Evolutionary conservation across 2,113 vertebrate genomes (phyloP).

Genomic region (Sisor rabdophorus): DNA sequence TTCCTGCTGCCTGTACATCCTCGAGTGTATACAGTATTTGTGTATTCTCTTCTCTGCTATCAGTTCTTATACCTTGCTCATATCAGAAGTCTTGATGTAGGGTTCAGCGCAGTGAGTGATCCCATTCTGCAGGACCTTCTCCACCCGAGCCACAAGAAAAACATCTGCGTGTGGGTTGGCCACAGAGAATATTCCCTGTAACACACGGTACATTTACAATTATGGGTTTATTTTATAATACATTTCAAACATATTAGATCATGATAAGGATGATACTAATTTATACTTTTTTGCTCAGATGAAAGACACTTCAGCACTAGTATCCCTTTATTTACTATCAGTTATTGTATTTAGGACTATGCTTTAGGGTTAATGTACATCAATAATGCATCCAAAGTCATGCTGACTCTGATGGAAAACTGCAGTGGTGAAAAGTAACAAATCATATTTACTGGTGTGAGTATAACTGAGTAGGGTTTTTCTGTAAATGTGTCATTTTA

Average conservation of each 20-base stretch:
- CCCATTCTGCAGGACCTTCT: slow-evolving; percentile 94
- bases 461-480: too few relatives aligned
- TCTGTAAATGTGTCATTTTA: too few relatives aligned
- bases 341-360: background rate
- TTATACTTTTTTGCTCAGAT: background rate
- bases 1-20: background rate
- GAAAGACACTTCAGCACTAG: background rate
- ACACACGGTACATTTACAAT: slow-evolving; percentile 22
- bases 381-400: background rate
- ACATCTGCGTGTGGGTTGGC: slow-evolving; percentile 88
- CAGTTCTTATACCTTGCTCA: slow-evolving; percentile 36
- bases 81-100: slow-evolving; percentile 80
- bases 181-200: slow-evolving; percentile 90
- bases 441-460: too few relatives aligned
- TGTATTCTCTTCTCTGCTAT: background rate
- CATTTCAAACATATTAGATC: background rate
- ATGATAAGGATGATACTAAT: background rate
- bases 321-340: background rate
- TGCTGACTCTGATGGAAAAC: too few relatives aligned
- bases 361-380: background rate
- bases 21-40: background rate
- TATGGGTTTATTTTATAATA: background rate
- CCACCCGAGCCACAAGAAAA: slow-evolving; percentile 87
- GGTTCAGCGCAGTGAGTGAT: slow-evolving; percentile 91
- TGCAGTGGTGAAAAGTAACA: too few relatives aligned